Evolutionary conservation across 2,888 invertebrate genomes (phyloP).

Genomic region (Ctenicera cuprea): DNA sequence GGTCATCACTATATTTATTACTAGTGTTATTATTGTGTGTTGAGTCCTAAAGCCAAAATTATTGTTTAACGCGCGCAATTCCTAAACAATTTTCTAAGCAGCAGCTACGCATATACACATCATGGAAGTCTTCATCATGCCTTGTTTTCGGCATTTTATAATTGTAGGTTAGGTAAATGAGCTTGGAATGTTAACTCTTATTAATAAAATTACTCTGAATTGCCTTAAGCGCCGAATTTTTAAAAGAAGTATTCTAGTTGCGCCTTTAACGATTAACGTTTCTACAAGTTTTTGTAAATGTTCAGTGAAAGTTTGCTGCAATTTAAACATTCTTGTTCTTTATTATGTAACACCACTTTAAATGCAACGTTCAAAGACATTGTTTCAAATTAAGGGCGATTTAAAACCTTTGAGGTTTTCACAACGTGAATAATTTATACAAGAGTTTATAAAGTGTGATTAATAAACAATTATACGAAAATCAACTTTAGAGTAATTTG

Average conservation of each 20-base stretch:
- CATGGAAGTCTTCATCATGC: constrained; percentile 29
- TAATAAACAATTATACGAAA: too few relatives aligned
- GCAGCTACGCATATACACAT: constrained; percentile 5
- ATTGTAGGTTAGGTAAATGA: constrained; percentile 37
- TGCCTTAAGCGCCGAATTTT: constrained; percentile 12
- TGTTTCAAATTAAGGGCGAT: constrained; percentile 14
- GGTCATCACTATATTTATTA: constrained; percentile 1
- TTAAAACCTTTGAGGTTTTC: not conserved
- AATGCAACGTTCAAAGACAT: not conserved
- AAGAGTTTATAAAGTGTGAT: too few relatives aligned
- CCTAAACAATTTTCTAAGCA: not conserved
- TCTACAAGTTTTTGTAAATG: constrained; percentile 9
- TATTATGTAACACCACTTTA: constrained; percentile 16
- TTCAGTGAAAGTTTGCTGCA: constrained; percentile 26
- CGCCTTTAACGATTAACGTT: constrained; percentile 11
- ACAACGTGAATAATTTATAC: not conserved
- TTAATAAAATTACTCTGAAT: constrained; percentile 34
- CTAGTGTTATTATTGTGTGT: too few relatives aligned
- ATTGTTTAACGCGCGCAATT: not conserved
- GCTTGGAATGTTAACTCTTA: constrained; percentile 33
- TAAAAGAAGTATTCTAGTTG: constrained; percentile 16
- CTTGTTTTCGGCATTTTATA: constrained; percentile 37
- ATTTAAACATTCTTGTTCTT: constrained; percentile 19
- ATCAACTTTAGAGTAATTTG: too few relatives aligned
- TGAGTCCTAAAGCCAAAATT: not conserved